phyloP scores from a whole-genome alignment of 64 coral and sea anemone species.

The Actinia tenebrosa region DNA sequence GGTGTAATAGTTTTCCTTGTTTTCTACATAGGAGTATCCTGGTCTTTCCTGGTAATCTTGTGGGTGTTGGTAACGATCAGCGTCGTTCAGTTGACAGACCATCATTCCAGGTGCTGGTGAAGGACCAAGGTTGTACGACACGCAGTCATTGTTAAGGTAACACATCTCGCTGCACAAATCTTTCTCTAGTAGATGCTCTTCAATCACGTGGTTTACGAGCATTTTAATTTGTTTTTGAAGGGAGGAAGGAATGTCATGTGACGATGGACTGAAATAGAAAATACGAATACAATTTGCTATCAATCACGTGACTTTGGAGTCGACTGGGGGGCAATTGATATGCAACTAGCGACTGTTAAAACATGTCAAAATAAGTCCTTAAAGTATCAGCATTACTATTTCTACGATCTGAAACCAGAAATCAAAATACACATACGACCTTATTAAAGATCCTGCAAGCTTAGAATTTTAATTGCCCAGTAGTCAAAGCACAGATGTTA shows the following conservation, averaged over 20 bases:
- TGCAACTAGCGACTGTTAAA: too few species aligned
- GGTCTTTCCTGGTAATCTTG: slow-evolving; percentile 1
- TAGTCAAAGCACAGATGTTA: too few species aligned
- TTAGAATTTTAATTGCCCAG: too few species aligned
- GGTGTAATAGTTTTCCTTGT: not conserved
- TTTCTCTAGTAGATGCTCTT: not conserved
- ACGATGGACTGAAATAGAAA: not conserved
- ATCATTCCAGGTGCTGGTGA: not conserved
- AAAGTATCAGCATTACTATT: too few species aligned
- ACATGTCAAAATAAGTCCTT: too few species aligned
- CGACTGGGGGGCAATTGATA: too few species aligned
- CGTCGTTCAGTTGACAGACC: slow-evolving; percentile 1
- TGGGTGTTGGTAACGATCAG: slow-evolving; percentile 7
- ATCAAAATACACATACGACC: too few species aligned
- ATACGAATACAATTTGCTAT: not conserved
- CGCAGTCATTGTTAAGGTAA: not conserved
- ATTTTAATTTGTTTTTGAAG: not conserved
- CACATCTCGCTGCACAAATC: not conserved
- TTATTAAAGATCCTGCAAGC: too few species aligned
- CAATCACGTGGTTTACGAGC: not conserved
- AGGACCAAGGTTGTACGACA: slow-evolving; percentile 11
- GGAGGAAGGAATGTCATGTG: not conserved
- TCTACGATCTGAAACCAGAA: too few species aligned
- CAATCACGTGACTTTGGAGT: too few species aligned
- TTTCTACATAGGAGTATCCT: not conserved